Conservation (phyloP, 2,888 invertebrate species). For the Rhamphomyia laevipes region DNA sequence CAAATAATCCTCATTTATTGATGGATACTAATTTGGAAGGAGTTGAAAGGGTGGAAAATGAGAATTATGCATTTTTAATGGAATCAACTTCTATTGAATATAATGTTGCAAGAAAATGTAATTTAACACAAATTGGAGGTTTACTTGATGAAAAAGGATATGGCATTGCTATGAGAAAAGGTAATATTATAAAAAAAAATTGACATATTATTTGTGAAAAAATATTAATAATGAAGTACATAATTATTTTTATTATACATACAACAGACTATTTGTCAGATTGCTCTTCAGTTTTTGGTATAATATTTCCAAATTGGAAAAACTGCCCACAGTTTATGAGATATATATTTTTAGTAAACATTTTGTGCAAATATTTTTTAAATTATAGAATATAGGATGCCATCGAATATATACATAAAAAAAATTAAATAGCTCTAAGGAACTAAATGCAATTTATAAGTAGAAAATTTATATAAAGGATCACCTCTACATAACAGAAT, state of each 20-base stretch:
- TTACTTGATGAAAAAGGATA: constrained; percentile 61
- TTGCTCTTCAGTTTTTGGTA: neutral
- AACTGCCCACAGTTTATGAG: too few relatives aligned
- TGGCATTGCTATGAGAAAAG: constrained; percentile 58
- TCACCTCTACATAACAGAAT: too few relatives aligned
- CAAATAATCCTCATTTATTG: constrained; percentile 46
- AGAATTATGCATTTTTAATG: constrained; percentile 63
- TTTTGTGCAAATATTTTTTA: too few relatives aligned
- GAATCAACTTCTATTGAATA: constrained; percentile 72
- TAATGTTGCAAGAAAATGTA: constrained; percentile 51
- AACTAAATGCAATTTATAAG: too few relatives aligned
- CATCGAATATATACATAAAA: too few relatives aligned
- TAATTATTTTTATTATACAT: neutral
- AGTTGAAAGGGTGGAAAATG: constrained; percentile 39
- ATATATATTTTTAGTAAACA: too few relatives aligned
- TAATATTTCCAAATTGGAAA: too few relatives aligned
- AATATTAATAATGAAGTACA: too few relatives aligned
- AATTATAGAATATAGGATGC: too few relatives aligned
- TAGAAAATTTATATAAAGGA: too few relatives aligned
- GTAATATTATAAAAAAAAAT: constrained; percentile 40
- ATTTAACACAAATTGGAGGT: constrained; percentile 48
- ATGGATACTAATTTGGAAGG: constrained; percentile 45
- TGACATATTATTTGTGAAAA: too few relatives aligned
- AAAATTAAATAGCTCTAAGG: too few relatives aligned
- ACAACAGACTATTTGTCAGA: neutral